Evolutionary conservation across 2,888 invertebrate species (phyloP), one percentile per base, ranked within the genome.

Genomic region (Charanyca ferruginea): DNA sequence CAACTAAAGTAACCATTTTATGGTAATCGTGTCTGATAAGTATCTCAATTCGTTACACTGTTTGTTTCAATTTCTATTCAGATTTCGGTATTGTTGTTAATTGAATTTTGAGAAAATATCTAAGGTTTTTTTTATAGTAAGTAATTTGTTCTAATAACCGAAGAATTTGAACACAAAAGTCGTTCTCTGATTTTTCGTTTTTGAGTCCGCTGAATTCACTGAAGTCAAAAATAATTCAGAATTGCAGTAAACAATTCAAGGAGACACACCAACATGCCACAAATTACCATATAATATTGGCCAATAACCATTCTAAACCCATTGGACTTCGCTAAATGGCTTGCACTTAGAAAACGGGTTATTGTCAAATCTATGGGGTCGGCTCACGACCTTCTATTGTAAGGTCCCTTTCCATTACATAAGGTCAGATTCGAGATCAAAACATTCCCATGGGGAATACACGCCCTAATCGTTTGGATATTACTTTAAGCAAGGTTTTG

Each of bases 331-430:
- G n/a, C 18, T 44, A 51, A 54, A 45, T 44, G 23, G 18, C 3
- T 8, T 41, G n/a, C 57, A 79, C 53, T 65, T 60, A 55, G 42
- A 45, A 57, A 77, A 52, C 3, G 25, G 49, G 53, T 41, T 61
- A 11, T 41, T 44, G 22, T 55, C 48, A 67, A 72, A 75, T 67
- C 55, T 63, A 62, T 67, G 41, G 59, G 63, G 58, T 66, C 52
- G 28, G 66, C 60, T 71, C 59, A 68, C 41, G 62, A 66, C 59
- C 54, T 70, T 61, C 23, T 52, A 47, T 51, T 57, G 42, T 59
- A 64, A 67, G 65, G 53, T 57, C 77, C 70, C 54, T 57, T 51
- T 42, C 42, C 63, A 73, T 77, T 71, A 77, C 62, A 52, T 49
- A 64, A 63, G 71, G 67, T 77, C 65, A 77, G 23, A 65, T 74